These are phyloP conservation scores for Branchinecta sandiegonensis DNA, from an alignment of 2,888 invertebrate genomes.

Conservation along the genomic window DNA sequence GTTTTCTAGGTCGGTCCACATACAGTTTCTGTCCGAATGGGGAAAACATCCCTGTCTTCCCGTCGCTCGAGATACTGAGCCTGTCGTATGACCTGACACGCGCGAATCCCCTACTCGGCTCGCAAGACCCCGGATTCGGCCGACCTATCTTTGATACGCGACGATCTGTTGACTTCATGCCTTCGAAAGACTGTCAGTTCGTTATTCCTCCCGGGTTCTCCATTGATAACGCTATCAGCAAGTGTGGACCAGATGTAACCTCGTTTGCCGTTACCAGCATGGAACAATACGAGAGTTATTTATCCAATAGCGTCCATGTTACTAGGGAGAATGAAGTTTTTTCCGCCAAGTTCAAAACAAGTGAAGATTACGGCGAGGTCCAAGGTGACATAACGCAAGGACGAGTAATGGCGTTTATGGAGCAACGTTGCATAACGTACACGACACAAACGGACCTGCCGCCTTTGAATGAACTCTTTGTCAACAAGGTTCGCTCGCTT, in stretches of 20 bases:
- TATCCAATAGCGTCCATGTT: conserved; percentile 4
- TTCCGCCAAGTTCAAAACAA: neutral
- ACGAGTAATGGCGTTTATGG: neutral
- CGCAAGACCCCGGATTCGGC: conserved; percentile 3
- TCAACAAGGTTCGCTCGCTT: conserved; percentile 7
- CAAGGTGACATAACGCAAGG: conserved; percentile 9
- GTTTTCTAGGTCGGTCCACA: neutral
- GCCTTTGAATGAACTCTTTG: conserved; percentile 10
- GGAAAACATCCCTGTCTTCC: neutral
- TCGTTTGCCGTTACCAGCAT: neutral
- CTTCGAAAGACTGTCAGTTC: conserved; percentile 7
- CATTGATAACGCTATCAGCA: conserved; percentile 4
- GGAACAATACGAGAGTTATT: neutral
- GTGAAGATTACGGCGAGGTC: conserved; percentile 15
- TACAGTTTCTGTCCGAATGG: conserved; percentile 2
- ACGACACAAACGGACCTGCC: conserved; percentile 2
- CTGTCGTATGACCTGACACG: neutral
- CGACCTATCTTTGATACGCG: conserved; percentile 9
- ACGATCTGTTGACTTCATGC: neutral
- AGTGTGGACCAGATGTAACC: conserved; percentile 1
- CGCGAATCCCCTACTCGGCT: conserved; percentile 5
- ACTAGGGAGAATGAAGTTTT: conserved; percentile 3
- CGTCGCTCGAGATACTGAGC: conserved; percentile 5
- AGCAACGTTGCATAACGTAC: conserved; percentile 14
- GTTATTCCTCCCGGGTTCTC: neutral